Base-by-base conservation (phyloP, 2,888 invertebrate species). In the Thysanoteuthis rhombus region DNA sequence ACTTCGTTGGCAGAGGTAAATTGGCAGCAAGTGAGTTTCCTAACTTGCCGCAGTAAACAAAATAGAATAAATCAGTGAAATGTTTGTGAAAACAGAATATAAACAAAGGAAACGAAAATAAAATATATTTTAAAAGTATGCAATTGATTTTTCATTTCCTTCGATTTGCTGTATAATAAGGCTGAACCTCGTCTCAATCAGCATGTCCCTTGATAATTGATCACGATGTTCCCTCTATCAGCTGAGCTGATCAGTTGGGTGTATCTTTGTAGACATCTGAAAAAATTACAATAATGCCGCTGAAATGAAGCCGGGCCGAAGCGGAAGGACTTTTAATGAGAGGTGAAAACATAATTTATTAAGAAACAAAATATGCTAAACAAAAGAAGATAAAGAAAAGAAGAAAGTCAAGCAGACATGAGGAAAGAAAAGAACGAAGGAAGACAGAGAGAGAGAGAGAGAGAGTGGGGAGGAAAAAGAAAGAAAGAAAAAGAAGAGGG, bases 131-230 rank as follows among this genome's bases (percentile, higher is more conserved):
- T 75, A 75, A 75, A 75, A 75, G 75, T 75, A 75, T 75, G 75
- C 75, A 75, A 75, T 75, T 75, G 75, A 75, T 75, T 75, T n/a
- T 75, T 75, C n/a, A 75, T 75, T 75, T n/a, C n/a, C n/a, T 75
- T 36, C 75, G 75, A 75, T 75, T 75, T 75, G n/a, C 75, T 75
- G 75, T 75, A 75, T 75, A 75, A 75, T 75, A 75, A 75, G 75
- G 75, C n/a, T 75, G 75, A 75, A 75, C n/a, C 28, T n/a, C 75
- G 75, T n/a, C 75, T 75, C 75, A 75, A 75, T 75, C 75, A 75
- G 75, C 75, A 75, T 75, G 75, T 75, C 75, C 75, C 75, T 75
- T 75, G 75, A 75, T 75, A n/a, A 75, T 75, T 75, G 75, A 75
- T 75, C n/a, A 19, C 75, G 75, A 75, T 75, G 75, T 75, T 75